Percentiles rank a stretch among this genome's conserved stretches.
phyloP scores from a whole-genome alignment of 1,140 invertebrate genomes.

The Eubasilissa regina region DNA sequence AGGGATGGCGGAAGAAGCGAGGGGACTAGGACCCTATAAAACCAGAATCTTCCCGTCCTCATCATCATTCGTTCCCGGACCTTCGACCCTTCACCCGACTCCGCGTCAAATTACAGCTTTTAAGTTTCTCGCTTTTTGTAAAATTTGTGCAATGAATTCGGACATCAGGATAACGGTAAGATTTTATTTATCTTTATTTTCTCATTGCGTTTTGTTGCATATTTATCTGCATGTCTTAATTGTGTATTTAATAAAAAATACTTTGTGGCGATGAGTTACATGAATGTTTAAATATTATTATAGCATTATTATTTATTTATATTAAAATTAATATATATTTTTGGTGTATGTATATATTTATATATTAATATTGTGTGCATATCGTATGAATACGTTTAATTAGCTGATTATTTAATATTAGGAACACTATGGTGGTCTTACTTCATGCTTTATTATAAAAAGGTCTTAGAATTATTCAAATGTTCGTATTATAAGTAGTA shows the following conservation, averaged over 20 bases:
- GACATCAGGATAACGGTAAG: slow-evolving; percentile 58
- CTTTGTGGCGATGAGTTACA: not conserved
- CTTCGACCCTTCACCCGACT: not conserved
- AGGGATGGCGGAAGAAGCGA: not conserved
- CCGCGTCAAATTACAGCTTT: not conserved
- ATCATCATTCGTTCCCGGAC: slow-evolving; percentile 14
- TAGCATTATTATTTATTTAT: no score
- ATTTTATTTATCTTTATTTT: not conserved
- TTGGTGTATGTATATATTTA: no score
- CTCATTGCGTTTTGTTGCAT: not conserved
- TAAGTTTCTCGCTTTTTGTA: slow-evolving; percentile 10
- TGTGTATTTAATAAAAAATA: not conserved
- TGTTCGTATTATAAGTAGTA: no score
- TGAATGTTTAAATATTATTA: no score
- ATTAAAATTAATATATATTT: no score
- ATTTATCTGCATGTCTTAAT: no score
- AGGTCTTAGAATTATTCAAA: no score
- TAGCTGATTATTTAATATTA: no score
- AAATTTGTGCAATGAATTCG: slow-evolving; percentile 52
- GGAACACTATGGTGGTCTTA: no score
- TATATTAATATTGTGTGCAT: no score
- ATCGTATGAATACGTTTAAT: no score
- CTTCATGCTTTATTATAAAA: no score
- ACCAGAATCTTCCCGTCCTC: slow-evolving; percentile 3
- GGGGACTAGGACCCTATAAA: slow-evolving; percentile 20